These are phyloP conservation scores for Ibidorhyncha struthersii DNA, from an alignment of 2,113 vertebrate species.

Conservation along the genomic window DNA sequence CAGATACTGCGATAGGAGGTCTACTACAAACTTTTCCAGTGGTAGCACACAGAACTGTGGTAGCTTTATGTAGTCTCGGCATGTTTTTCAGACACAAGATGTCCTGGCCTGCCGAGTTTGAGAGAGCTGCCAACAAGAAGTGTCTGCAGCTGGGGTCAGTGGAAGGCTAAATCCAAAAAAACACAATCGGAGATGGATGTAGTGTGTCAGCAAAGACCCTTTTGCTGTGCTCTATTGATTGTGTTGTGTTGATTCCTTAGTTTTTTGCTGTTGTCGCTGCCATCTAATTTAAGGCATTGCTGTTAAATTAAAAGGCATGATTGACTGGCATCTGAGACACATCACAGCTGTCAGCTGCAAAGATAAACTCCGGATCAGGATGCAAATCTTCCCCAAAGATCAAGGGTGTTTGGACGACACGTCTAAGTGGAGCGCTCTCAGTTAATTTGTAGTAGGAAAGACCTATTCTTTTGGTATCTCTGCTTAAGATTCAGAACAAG, in stretches of 20 bases:
- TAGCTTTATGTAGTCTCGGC: neutral
- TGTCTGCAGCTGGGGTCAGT: neutral
- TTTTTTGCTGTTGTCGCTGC: slow-evolving; percentile 28
- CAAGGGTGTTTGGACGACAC: slow-evolving; percentile 7
- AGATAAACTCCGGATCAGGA: neutral
- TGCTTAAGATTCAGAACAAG: neutral
- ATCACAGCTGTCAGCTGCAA: slow-evolving; percentile 56
- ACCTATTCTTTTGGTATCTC: neutral
- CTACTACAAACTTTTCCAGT: neutral
- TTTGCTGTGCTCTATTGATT: neutral
- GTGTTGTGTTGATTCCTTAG: neutral
- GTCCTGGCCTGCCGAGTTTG: neutral
- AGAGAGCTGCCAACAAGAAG: neutral
- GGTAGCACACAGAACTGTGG: neutral
- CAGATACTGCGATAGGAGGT: neutral
- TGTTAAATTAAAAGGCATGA: slow-evolving; percentile 43
- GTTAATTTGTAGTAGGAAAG: neutral
- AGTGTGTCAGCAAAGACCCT: slow-evolving; percentile 22
- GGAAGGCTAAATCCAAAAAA: neutral
- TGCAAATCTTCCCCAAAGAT: slow-evolving; percentile 22
- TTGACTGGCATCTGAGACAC: slow-evolving; percentile 40
- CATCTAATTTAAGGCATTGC: slow-evolving; percentile 46
- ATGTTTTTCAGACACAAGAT: neutral
- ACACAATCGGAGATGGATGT: neutral
- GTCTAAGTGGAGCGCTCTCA: neutral